phyloP scores from a whole-genome alignment of 2,888 invertebrate species.

The Acleris sparsana region DNA sequence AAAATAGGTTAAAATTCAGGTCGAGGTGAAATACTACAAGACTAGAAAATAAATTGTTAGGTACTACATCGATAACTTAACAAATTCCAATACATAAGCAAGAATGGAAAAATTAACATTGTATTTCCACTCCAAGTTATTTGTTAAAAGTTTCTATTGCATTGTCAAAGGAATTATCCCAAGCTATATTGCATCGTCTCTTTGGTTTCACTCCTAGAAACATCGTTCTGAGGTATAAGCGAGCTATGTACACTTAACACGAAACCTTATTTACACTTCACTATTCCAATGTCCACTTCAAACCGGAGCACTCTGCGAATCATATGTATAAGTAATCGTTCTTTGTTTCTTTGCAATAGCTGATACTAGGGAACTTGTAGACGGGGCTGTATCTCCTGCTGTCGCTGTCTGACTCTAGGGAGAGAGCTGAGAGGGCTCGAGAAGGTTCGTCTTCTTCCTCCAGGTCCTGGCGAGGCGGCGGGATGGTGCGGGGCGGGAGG shows the following conservation, averaged over 20 bases:
- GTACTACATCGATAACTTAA: slow-evolving; percentile 15
- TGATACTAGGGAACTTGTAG: slow-evolving; percentile 78
- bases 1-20: slow-evolving; percentile 32
- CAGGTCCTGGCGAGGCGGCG: slow-evolving; percentile 55
- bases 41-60: slow-evolving; percentile 44
- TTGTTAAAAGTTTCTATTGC: slow-evolving; percentile 10
- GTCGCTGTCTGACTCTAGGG: slow-evolving; percentile 70
- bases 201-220: slow-evolving; percentile 70
- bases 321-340: slow-evolving; percentile 79
- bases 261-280: slow-evolving; percentile 63
- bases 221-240: slow-evolving; percentile 48
- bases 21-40: slow-evolving; percentile 43
- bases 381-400: slow-evolving; percentile 75
- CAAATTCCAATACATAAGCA: slow-evolving; percentile 30
- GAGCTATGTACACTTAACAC: slow-evolving; percentile 68
- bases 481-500: slow-evolving; percentile 85
- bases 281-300: slow-evolving; percentile 55
- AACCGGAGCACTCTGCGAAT: slow-evolving; percentile 52
- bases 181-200: slow-evolving; percentile 60
- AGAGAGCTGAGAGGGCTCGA: slow-evolving; percentile 72
- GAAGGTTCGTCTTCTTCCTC: slow-evolving; percentile 66
- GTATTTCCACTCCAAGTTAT: slow-evolving; percentile 14
- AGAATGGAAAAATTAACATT: slow-evolving; percentile 14
- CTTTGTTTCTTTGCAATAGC: slow-evolving; percentile 74
- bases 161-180: slow-evolving; percentile 36